These are phyloP conservation scores for Chrysomela aeneicollis DNA, from an alignment of 2,888 invertebrate species.

Conservation along the genomic window DNA sequence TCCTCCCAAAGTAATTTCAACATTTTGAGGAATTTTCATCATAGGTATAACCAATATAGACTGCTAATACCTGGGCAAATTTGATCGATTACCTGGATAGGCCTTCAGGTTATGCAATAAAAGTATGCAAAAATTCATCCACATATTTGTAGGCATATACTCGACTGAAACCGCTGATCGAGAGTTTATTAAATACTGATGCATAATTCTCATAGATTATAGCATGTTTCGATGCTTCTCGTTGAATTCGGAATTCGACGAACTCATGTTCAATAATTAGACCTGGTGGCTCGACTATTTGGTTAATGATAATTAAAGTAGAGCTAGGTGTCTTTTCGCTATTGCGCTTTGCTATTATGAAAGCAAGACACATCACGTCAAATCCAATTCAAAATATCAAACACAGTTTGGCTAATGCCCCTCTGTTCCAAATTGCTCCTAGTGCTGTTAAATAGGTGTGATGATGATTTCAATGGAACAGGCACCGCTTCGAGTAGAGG, in stretches of 20 bases:
- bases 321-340: neutral
- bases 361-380: neutral
- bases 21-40: too few species aligned
- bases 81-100: neutral
- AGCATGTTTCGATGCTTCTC: constrained; percentile 46
- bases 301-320: neutral
- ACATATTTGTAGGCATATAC: constrained; percentile 43
- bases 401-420: too few species aligned
- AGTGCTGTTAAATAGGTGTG: too few species aligned
- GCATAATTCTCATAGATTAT: constrained; percentile 48
- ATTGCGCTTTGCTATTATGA: neutral
- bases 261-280: constrained; percentile 45
- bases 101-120: constrained; percentile 13
- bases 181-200: constrained; percentile 51
- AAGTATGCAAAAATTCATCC: constrained; percentile 38
- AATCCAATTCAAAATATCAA: too few species aligned
- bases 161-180: constrained; percentile 42
- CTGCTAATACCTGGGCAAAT: neutral
- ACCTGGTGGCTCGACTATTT: neutral
- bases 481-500: too few species aligned
- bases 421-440: too few species aligned
- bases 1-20: too few species aligned
- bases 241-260: constrained; percentile 43
- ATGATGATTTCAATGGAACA: too few species aligned
- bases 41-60: neutral